Evolutionary conservation across 2,797 vertebrate genomes (phyloP), one percentile per base, ranked within the genome.

Genomic region (Lerista edwardsae): DNA sequence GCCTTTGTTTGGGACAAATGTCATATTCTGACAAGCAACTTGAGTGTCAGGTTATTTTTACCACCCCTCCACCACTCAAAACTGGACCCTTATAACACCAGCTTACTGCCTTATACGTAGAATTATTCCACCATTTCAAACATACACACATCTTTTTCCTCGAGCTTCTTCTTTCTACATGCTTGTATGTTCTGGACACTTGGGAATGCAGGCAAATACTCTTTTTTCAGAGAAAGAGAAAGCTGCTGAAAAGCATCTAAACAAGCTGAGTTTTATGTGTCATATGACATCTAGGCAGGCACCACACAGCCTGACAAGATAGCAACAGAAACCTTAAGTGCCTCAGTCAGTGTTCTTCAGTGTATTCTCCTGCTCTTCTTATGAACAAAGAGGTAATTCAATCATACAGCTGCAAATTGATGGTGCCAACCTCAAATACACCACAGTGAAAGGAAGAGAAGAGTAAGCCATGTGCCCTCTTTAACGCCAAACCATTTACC

Each of bases 261-360:
- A 75, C 47, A 80, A 41, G 51, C 39, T 55, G 77, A 92, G 97
- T 96, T 97, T 98, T 97, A 96, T 97, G 96, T 98, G 97, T 98
- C 97, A 96, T 95, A 96, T 95, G 96, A 97, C 97, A 97, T 96
- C 95, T 96, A 95, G 95, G 96, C 97, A 97, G 97, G 97, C 97
- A 97, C 97, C 96, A 96, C 87, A 91, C 96, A 93, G 97, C 97
- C 97, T 96, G 88, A 92, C 82, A 81, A 94, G 94, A 93, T 87
- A 92, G 97, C 98, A 98, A 98, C 97, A 97, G 97, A 98, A 97
- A 97, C 97, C 97, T 97, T 97, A 98, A 98, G 97, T 97, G 97
- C 97, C 97, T 97, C 96, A 94, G 96, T 93, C 95, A 95, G 97
- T 97, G 97, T 97, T 97, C 96, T 97, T 96, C 96, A 94, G 95